These are phyloP conservation scores for Drosophila neocordata DNA, from an alignment of 1,140 invertebrate genomes.

Conservation along the genomic window DNA sequence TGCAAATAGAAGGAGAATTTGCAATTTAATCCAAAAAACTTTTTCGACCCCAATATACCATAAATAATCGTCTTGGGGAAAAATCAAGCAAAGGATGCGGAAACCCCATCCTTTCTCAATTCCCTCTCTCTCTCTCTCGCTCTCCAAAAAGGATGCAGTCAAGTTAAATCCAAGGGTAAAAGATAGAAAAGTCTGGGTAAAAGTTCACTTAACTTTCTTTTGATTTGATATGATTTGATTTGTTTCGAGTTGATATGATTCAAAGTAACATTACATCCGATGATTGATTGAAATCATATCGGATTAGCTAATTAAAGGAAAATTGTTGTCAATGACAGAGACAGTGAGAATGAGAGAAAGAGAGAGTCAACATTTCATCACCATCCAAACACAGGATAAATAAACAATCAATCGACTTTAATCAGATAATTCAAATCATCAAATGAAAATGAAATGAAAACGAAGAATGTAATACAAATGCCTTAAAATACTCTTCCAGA, in stretches of 20 bases:
- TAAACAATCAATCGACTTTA: neutral
- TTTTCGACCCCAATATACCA: neutral
- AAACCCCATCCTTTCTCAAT: too few species aligned
- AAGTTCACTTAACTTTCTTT: slow-evolving; percentile 6
- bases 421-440: slow-evolving; percentile 8
- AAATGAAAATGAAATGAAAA: slow-evolving; percentile 8
- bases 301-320: slow-evolving; percentile 5
- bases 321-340: neutral
- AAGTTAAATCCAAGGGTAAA: neutral
- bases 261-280: neutral
- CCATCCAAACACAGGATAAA: neutral
- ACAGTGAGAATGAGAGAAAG: neutral
- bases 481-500: neutral
- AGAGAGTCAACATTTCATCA: neutral
- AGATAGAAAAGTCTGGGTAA: neutral
- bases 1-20: neutral
- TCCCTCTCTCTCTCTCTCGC: neutral
- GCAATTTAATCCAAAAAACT: slow-evolving; percentile 23
- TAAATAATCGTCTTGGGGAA: slow-evolving; percentile 8
- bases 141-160: neutral
- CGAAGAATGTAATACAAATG: neutral
- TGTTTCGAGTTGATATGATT: neutral
- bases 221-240: slow-evolving; percentile 8
- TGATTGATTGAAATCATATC: slow-evolving; percentile 4
- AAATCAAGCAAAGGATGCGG: slow-evolving; percentile 3